A percentile compares a stretch with the other conserved stretches of the same genome.
Evolutionary conservation across 1,140 invertebrate species (phyloP).

Genomic region (Saccostrea cuccullata): DNA sequence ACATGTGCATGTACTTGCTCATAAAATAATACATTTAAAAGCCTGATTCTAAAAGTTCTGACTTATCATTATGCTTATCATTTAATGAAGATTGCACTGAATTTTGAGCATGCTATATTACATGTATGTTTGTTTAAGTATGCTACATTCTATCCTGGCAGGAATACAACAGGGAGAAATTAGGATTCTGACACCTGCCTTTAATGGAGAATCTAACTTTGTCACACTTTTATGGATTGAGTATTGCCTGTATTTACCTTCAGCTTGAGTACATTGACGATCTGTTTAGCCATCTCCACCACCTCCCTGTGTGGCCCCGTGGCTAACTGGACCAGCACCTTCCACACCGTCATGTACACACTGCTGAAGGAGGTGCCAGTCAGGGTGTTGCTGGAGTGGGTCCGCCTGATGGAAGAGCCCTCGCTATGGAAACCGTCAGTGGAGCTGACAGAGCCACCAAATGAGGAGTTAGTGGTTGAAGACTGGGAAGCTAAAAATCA

Average conservation of each 20-base stretch:
- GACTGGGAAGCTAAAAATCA: slow-evolving; percentile 52
- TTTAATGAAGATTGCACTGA: too few relatives aligned
- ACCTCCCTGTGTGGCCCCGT: slow-evolving; percentile 92
- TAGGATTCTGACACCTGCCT: too few relatives aligned
- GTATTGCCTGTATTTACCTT: slow-evolving; percentile 81
- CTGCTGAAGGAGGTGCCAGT: slow-evolving; percentile 66
- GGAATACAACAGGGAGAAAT: too few relatives aligned
- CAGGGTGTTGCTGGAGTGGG: slow-evolving; percentile 65
- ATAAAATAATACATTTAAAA: too few relatives aligned
- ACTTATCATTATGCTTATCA: too few relatives aligned
- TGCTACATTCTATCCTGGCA: too few relatives aligned
- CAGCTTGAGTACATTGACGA: slow-evolving; percentile 88
- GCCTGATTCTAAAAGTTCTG: too few relatives aligned
- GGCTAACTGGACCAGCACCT: slow-evolving; percentile 86
- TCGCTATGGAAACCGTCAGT: slow-evolving; percentile 52
- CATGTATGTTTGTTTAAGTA: too few relatives aligned
- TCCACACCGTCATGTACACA: slow-evolving; percentile 93
- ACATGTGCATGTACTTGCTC: too few relatives aligned
- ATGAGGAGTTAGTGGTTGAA: slow-evolving; percentile 39
- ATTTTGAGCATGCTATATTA: too few relatives aligned
- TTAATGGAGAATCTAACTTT: too few relatives aligned
- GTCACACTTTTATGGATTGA: too few relatives aligned
- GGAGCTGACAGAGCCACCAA: slow-evolving; percentile 44
- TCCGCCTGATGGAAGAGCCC: slow-evolving; percentile 61
- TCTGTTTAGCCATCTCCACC: slow-evolving; percentile 85